These are phyloP conservation scores for Trissolcus basalis DNA, from an alignment of 1,140 invertebrate genomes.

Conservation along the genomic window DNA sequence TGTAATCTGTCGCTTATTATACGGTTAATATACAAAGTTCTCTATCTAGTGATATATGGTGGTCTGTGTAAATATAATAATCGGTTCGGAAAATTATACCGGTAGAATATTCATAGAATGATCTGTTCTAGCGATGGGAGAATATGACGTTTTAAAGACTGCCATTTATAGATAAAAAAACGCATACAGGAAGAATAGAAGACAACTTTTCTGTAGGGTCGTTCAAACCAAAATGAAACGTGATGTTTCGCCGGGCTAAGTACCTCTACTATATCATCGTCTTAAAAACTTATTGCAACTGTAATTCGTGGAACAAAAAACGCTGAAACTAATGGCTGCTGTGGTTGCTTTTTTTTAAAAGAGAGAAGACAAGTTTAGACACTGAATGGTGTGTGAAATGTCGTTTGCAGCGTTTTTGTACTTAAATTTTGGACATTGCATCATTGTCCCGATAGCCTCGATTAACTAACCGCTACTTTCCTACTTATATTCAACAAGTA, in stretches of 20 bases:
- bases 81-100: slow-evolving; percentile 28
- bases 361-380: too few relatives aligned
- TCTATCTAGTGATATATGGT: slow-evolving; percentile 37
- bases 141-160: slow-evolving; percentile 27
- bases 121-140: slow-evolving; percentile 14
- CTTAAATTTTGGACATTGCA: slow-evolving; percentile 64
- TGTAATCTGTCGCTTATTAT: slow-evolving; percentile 14
- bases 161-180: slow-evolving; percentile 44
- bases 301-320: slow-evolving; percentile 42
- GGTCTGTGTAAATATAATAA: slow-evolving; percentile 18
- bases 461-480: slow-evolving; percentile 60
- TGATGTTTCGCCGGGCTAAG: slow-evolving; percentile 2
- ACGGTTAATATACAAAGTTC: slow-evolving; percentile 38
- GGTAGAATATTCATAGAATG: slow-evolving; percentile 33
- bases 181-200: slow-evolving; percentile 36
- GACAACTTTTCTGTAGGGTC: slow-evolving; percentile 13
- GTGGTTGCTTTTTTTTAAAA: too few relatives aligned
- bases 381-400: background rate
- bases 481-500: slow-evolving; percentile 53
- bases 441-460: slow-evolving; percentile 67
- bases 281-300: slow-evolving; percentile 38
- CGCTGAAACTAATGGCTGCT: slow-evolving; percentile 31
- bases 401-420: slow-evolving; percentile 54
- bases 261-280: slow-evolving; percentile 11
- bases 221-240: background rate